Evolutionary conservation across 2,888 invertebrate genomes (phyloP).

Genomic region (Cantharis flavilabris): DNA sequence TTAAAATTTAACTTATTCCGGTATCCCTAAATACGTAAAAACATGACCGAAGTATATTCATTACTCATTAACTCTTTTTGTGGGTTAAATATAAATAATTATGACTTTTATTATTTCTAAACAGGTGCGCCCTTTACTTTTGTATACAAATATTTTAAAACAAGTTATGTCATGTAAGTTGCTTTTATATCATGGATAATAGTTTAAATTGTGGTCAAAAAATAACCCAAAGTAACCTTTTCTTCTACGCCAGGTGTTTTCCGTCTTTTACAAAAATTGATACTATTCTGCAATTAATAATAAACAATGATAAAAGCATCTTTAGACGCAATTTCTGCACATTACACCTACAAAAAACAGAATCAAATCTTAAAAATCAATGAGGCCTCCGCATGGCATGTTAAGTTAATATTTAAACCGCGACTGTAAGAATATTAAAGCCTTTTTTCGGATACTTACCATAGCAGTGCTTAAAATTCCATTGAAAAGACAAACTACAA

Average conservation of each 20-base stretch:
- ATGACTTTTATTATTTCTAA: not conserved
- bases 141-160: not conserved
- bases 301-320: not conserved
- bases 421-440: not conserved
- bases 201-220: not conserved
- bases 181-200: not conserved
- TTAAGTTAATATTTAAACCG: not conserved
- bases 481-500: conserved; percentile 64
- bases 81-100: not conserved
- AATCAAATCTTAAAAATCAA: conserved; percentile 30
- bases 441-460: conserved; percentile 52
- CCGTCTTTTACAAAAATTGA: not conserved
- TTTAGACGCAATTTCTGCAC: not conserved
- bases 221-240: not conserved
- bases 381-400: conserved; percentile 27
- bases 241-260: not conserved
- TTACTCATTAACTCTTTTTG: not conserved
- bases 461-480: conserved; percentile 62
- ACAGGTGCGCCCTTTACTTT: not conserved
- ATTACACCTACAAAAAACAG: not conserved
- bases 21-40: not conserved
- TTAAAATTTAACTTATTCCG: not conserved
- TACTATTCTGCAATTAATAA: not conserved
- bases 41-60: not conserved
- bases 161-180: not conserved